Base-by-base conservation (phyloP, 2,888 invertebrate genomes). In the Hipparchia sbordonii region DNA sequence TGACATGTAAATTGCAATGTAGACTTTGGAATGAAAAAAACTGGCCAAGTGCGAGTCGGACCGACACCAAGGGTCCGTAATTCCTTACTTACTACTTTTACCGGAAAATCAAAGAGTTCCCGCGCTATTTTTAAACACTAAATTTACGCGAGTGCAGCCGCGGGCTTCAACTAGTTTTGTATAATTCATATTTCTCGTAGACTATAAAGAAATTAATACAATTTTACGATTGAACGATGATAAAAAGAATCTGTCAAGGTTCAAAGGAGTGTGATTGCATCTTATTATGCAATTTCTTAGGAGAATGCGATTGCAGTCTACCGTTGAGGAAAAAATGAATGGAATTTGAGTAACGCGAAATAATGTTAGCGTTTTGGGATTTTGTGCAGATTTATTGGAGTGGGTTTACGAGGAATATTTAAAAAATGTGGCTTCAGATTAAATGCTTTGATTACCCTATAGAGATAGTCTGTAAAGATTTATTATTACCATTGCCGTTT, bases 191-290 rank as follows among this genome's bases (percentile, higher is more conserved):
- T 56, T 56, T 56, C n/a, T 13, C n/a, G 13, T 56, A 3, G n/a
- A 56, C 56, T 5, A 57, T 57, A 72, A 75, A 71, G 71, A 74
- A 71, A 74, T 70, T 2, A 57, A 9, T 33, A 57, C 9, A 71
- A 75, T 75, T 70, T 39, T 39, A 63, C 63, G 74, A 74, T 74
- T 72, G 51, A 56, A 33, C 46, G 13, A 71, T n/a, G 72, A 72
- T 72, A 70, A 74, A 56, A 62, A 61, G 66, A 45, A 67, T 67
- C 59, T 73, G 71, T 33, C 71, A 68, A 72, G 70, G 74, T 75
- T 74, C 72, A 74, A 73, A 74, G 72, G 76, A 76, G 70, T 60
- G 60, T 71, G 59, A 74, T 46, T 72, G n/a, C 56, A 56, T n/a
- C 13, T 13, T 57, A 23, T 57, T 74, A 67, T 67, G 57, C 66